Evolutionary conservation across 2,113 vertebrate species (phyloP), one percentile per base, ranked within the genome.

Genomic region (Callospermophilus lateralis): DNA sequence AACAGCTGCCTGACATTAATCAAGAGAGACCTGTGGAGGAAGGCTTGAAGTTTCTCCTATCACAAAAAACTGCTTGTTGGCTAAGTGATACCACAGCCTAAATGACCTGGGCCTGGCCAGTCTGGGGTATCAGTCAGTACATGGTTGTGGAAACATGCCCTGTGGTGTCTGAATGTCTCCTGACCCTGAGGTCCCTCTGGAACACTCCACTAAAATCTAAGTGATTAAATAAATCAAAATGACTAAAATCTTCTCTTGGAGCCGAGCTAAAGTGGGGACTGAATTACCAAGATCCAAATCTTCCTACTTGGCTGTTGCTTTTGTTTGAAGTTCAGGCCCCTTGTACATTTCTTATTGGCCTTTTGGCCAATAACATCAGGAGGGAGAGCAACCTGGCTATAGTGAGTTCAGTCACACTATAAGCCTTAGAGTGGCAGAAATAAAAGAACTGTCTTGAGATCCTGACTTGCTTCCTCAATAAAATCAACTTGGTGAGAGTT

Each of bases 1-100:
- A 93, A 79, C 63, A 97, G 80, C 58, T 90, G 70, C 37, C 63
- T 87, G 80, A 83, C 55, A 22, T 8, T 28, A n/a, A 37, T 58
- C 68, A 76, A 68, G 32, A 73, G 81, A 94, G 76, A 63, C 15
- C 61, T 51, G 22, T 0, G 26, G 48, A 86, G 39, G 72, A 92
- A 92, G 55, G 78, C 81, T 84, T 94, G 55, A 65, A 45, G 92
- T 92, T 84, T 79, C 55, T 84, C 76, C 26, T 17, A 55, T 9
- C 24, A 70, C 55, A 45, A 72, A 48, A 84, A 78, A 42, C n/a
- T 76, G 9, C 80, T 95, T 65, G 88, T 90, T 87, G 58, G 76
- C 58, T 84, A 87, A 77, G 58, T 13, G 15, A 39, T 55, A 70
- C 39, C 37, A 90, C 77, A 76, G 72, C 51, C 63, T 74, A 89